A percentile compares a stretch with the other conserved stretches of the same genome.
Conservation (phyloP, 37 sponge, comb jelly and placozoan genomes). For the Aplysina aerophoba region DNA sequence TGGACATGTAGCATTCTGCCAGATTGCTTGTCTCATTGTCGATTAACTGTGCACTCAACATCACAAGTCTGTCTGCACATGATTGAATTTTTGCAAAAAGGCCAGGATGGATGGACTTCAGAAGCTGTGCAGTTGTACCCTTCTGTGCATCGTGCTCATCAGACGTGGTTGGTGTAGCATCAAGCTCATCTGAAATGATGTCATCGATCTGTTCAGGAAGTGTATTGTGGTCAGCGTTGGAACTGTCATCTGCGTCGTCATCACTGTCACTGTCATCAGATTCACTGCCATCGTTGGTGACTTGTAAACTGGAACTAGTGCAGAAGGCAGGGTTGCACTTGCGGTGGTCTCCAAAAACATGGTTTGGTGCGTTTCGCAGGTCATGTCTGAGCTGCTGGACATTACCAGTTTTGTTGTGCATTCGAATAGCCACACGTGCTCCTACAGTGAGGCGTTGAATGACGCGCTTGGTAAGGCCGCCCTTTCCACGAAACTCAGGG, state of each 20-base stretch:
- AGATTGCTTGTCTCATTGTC: conserved; percentile 44
- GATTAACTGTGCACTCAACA: conserved; percentile 22
- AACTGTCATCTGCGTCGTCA: neutral
- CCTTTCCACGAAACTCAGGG: conserved; percentile 14
- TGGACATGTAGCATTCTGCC: conserved; percentile 42
- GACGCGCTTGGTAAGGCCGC: neutral
- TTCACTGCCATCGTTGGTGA: no score
- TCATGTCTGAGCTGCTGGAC: neutral
- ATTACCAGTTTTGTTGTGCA: neutral
- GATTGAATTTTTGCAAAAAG: neutral
- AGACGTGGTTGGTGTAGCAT: neutral
- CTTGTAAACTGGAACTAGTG: no score
- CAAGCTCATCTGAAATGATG: neutral
- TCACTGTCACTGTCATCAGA: neutral
- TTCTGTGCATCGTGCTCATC: neutral
- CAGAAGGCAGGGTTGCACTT: conserved; percentile 14
- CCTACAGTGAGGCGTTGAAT: conserved; percentile 7
- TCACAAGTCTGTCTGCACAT: conserved; percentile 29
- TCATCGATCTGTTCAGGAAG: neutral
- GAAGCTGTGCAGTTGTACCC: neutral
- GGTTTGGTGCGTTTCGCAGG: neutral
- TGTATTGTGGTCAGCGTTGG: neutral
- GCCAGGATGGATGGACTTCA: neutral
- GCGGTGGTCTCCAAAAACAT: conserved; percentile 18
- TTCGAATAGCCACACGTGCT: neutral